These are phyloP conservation scores for Carcharodon carcharias DNA, from an alignment of 2,797 vertebrate genomes.

Conservation along the genomic window DNA sequence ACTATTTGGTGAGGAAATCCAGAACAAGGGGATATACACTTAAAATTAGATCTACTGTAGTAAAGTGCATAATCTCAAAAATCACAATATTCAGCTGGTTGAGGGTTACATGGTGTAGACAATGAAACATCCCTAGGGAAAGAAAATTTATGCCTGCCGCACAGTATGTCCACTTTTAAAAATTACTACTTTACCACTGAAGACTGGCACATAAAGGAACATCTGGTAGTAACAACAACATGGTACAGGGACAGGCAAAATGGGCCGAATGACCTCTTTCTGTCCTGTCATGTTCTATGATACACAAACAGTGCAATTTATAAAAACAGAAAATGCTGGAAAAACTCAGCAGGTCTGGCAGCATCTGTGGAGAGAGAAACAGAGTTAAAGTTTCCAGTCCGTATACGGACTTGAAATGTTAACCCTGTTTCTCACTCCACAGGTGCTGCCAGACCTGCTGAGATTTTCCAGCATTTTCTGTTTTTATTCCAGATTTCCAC, in stretches of 20 bases:
- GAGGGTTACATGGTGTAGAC: neutral
- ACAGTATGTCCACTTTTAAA: neutral
- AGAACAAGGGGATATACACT: neutral
- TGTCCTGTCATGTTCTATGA: no score
- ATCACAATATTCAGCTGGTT: neutral
- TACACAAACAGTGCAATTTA: no score
- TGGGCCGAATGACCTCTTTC: neutral
- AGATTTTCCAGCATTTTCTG: no score
- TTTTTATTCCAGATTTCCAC: no score
- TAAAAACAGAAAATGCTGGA: no score
- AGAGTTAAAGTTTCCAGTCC: no score
- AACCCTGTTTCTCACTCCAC: no score
- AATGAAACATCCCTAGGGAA: neutral
- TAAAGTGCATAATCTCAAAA: neutral
- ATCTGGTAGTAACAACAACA: neutral
- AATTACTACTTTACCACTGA: neutral
- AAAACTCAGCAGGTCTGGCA: no score
- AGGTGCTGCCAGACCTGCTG: no score
- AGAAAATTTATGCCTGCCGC: neutral
- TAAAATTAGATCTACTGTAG: neutral
- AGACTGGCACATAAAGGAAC: neutral
- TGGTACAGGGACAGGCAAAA: neutral
- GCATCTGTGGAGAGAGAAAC: no score
- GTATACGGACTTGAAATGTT: no score
- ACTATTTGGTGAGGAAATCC: neutral